Percentiles rank a stretch among this genome's conserved stretches.
Conservation (phyloP, 2,113 vertebrate species). For the Mola mola region DNA sequence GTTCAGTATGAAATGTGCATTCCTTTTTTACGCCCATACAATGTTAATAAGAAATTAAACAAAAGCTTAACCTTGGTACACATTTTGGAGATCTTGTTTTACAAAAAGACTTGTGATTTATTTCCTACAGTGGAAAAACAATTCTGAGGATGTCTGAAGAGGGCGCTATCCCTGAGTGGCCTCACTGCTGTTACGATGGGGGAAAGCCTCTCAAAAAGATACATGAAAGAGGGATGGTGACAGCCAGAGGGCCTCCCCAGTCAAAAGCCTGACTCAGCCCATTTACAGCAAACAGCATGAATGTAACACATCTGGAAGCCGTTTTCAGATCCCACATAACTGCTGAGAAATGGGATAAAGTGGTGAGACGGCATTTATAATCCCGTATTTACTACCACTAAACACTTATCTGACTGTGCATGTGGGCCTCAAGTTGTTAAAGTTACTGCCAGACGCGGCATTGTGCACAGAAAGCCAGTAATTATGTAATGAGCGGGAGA, state of each 20-base stretch:
- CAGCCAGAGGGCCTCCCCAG: conserved; percentile 56
- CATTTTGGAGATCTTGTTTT: too few species aligned
- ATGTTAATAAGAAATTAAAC: too few species aligned
- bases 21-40: too few species aligned
- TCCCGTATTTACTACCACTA: conserved; percentile 61
- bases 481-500: conserved; percentile 64
- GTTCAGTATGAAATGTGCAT: background rate
- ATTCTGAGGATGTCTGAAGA: background rate
- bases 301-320: conserved; percentile 73
- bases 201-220: conserved; percentile 20
- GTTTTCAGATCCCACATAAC: conserved; percentile 60
- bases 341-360: conserved; percentile 71
- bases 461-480: conserved; percentile 50
- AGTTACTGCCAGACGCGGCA: conserved; percentile 56
- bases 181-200: background rate
- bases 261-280: conserved; percentile 73
- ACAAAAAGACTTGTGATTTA: too few species aligned
- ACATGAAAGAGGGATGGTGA: conserved; percentile 14
- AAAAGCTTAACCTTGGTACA: too few species aligned
- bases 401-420: conserved; percentile 72
- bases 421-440: conserved; percentile 67
- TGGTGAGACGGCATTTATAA: conserved; percentile 74
- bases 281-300: conserved; percentile 35
- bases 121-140: too few species aligned
- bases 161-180: background rate